These are phyloP conservation scores for Podiceps cristatus DNA, from an alignment of 2,113 vertebrate genomes.

Conservation along the genomic window DNA sequence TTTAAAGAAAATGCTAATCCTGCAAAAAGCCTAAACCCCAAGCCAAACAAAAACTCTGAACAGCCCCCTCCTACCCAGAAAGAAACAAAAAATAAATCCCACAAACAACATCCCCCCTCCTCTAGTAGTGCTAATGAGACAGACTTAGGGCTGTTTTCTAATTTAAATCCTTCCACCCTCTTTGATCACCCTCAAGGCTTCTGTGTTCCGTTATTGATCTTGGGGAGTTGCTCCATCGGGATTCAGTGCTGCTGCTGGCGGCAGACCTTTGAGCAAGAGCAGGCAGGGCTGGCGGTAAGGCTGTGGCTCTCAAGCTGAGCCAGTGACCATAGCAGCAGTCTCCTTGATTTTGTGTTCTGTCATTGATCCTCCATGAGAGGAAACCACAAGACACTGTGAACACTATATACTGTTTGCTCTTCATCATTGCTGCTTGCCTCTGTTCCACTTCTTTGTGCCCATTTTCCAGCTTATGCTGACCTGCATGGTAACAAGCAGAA, in stretches of 20 bases:
- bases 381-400: neutral
- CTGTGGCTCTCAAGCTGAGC: neutral
- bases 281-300: neutral
- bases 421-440: neutral
- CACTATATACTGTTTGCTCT: neutral
- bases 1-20: constrained; percentile 16
- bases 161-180: neutral
- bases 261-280: neutral
- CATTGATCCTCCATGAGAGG: neutral
- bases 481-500: neutral
- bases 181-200: neutral
- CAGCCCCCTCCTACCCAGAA: neutral
- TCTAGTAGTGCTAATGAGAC: neutral
- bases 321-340: neutral
- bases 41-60: neutral
- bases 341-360: neutral
- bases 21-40: neutral
- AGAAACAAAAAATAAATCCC: neutral
- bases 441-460: neutral
- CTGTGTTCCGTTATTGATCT: neutral
- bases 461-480: neutral
- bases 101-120: neutral
- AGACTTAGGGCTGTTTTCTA: neutral
- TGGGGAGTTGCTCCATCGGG: neutral
- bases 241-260: neutral